Evolutionary conservation across 1,140 invertebrate genomes (phyloP).

Genomic region (Plectrocnemia conspersa): DNA sequence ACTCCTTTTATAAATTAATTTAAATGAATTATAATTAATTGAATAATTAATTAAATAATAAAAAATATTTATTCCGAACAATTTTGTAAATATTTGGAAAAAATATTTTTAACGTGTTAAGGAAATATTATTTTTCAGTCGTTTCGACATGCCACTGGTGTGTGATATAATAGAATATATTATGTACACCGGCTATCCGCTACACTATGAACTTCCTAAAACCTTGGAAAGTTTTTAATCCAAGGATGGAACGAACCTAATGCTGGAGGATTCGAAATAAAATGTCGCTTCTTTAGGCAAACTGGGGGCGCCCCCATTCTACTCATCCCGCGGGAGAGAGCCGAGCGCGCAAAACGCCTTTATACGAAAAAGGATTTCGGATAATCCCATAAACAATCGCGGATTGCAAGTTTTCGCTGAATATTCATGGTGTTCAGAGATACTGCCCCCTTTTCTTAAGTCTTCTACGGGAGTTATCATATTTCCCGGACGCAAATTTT

Average conservation of each 20-base stretch:
- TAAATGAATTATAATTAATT: too few species aligned
- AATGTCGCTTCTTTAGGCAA: constrained; percentile 19
- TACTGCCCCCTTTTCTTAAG: constrained; percentile 15
- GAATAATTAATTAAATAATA: too few species aligned
- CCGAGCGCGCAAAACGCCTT: constrained; percentile 7
- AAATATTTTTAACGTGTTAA: too few species aligned
- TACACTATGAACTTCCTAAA: constrained; percentile 12
- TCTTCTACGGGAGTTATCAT: constrained; percentile 25
- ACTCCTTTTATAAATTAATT: too few species aligned
- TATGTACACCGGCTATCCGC: too few species aligned
- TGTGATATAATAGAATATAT: too few species aligned
- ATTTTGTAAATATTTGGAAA: too few species aligned
- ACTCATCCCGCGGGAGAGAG: neutral
- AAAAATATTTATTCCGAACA: too few species aligned
- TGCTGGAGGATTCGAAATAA: constrained; percentile 27
- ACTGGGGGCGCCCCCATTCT: neutral
- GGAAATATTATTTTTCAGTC: too few species aligned
- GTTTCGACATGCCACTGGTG: too few species aligned
- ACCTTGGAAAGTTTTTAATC: constrained; percentile 31
- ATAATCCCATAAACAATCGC: constrained; percentile 34
- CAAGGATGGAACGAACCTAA: constrained; percentile 25
- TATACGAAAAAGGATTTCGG: constrained; percentile 29
- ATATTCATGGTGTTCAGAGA: constrained; percentile 26
- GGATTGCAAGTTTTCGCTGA: constrained; percentile 30
- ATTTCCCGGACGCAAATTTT: constrained; percentile 26